phyloP scores from a whole-genome alignment of 2,113 vertebrate genomes.

The Tachysurus fulvidraco region DNA sequence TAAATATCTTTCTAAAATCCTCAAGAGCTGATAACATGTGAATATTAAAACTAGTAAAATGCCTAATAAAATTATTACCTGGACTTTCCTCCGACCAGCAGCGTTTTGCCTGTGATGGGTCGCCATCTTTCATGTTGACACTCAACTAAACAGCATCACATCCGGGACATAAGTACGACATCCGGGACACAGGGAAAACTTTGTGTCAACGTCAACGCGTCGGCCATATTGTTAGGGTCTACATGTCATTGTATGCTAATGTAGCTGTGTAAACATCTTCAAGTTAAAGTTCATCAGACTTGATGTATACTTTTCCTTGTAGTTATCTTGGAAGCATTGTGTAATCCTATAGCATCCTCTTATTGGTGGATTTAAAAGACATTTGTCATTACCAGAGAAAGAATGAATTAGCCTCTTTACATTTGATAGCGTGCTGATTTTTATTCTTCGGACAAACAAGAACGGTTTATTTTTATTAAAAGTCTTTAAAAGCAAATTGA shows the following conservation, averaged over 20 bases:
- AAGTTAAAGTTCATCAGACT: not conserved
- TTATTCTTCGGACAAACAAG: constrained; percentile 3
- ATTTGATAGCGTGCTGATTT: not conserved
- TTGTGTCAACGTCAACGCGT: not conserved
- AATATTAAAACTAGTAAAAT: not conserved
- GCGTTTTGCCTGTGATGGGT: constrained; percentile 98
- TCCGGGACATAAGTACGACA: constrained; percentile 67
- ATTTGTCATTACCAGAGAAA: not conserved
- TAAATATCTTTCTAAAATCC: not conserved
- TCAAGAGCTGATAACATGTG: too few relatives aligned
- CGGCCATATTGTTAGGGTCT: not conserved
- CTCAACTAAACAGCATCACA: constrained; percentile 75
- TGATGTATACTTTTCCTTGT: not conserved
- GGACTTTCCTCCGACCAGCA: constrained; percentile 97
- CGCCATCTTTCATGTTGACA: constrained; percentile 99
- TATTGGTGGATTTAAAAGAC: not conserved
- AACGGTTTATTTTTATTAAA: not conserved
- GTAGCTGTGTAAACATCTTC: not conserved
- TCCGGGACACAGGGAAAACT: not conserved
- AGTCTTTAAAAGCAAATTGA: not conserved
- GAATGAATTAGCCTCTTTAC: not conserved
- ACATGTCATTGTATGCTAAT: too few relatives aligned
- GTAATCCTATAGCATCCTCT: not conserved
- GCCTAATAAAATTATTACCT: constrained; percentile 69
- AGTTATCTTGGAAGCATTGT: too few relatives aligned